These are phyloP conservation scores for Halcyon malimbica DNA, from an alignment of 2,113 vertebrate species.

Conservation along the genomic window DNA sequence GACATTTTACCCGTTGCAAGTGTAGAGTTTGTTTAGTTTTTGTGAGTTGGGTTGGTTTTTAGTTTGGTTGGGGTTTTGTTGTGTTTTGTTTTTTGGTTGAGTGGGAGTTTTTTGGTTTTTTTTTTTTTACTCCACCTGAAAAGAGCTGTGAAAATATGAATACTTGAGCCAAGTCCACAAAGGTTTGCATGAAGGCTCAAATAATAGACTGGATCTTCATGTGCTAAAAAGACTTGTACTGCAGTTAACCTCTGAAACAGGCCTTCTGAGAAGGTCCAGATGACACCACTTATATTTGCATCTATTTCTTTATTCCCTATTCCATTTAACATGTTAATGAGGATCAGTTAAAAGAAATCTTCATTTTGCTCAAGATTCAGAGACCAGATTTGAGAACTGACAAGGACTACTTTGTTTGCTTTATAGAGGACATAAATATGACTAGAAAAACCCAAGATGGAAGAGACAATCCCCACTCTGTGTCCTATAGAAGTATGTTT, in stretches of 20 bases:
- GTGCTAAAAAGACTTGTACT: no score
- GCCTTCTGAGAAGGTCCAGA: background rate
- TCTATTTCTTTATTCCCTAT: background rate
- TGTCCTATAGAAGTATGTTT: background rate
- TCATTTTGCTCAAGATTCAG: background rate
- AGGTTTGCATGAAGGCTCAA: background rate
- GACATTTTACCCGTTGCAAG: background rate
- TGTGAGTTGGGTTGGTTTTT: no score
- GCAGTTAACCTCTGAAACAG: background rate
- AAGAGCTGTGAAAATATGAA: background rate
- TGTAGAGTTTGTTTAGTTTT: background rate
- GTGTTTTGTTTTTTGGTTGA: no score
- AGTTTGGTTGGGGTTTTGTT: background rate
- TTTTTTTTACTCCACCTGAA: background rate
- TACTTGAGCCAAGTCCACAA: background rate
- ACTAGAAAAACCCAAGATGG: background rate
- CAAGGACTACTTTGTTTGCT: background rate
- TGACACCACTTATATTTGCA: background rate
- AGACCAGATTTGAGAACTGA: background rate
- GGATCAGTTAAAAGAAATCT: background rate
- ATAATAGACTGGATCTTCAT: no score
- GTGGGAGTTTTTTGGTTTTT: no score
- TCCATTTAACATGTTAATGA: background rate
- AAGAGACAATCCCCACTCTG: background rate
- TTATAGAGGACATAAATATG: background rate